Base-by-base conservation (phyloP, 2,797 vertebrate species). In the Siniperca obscura region DNA sequence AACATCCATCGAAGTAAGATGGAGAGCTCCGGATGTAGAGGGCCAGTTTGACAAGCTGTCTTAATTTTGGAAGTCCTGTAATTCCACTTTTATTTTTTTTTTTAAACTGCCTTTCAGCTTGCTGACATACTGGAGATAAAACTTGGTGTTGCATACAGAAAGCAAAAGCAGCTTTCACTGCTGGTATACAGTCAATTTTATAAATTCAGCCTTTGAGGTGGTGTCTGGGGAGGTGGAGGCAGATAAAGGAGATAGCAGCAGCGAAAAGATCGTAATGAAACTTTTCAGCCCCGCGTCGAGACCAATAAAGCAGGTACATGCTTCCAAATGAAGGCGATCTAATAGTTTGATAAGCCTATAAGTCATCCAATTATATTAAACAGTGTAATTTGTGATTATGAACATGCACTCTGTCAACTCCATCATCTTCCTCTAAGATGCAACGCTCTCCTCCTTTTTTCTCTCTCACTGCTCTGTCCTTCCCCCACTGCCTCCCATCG, bases 311-410 rank as follows among this genome's bases (percentile, higher is more conserved):
- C 88, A 92, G 91, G 86, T 93, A 87, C 80, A 86, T 71, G 67
- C 74, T 82, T 90, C 74, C 61, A 90, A 90, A 92, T 88, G 74
- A 89, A 90, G 83, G 80, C 38, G 50, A 90, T 89, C 81, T 87
- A 87, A 91, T 91, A 86, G 89, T 76, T 80, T 85, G 90, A 91
- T 93, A 86, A 91, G 87, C 85, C 87, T 87, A 62, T 88, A 88
- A 94, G 88, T 93, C 90, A 80, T 92, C 85, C 92, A 94, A 91
- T 94, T 95, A 94, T 87, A 90, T 89, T 85, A 90, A 93, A 87
- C 81, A 70, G 83, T 83, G 87, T 91, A 90, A 93, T 94, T 93
- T 93, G 79, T 92, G 90, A 93, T 94, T 89, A 93, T 88, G 84
- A 92, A 87, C 86, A 88, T 80, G 78, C 84, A 87, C 82, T 83